Evolutionary conservation across 2,113 vertebrate species (phyloP).

Genomic region (Sardina pilchardus): DNA sequence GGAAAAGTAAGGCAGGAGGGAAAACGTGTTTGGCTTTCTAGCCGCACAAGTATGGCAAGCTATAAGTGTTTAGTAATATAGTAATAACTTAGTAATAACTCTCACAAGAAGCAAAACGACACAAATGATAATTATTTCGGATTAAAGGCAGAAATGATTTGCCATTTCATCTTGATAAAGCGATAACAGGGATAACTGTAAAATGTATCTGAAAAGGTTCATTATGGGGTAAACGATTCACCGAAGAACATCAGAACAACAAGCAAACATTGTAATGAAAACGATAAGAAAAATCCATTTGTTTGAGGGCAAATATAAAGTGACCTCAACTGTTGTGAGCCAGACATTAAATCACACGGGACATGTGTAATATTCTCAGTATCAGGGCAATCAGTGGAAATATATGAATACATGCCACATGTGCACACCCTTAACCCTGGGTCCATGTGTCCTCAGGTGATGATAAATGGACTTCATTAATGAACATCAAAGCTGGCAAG

Average conservation of each 20-base stretch:
- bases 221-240: no score
- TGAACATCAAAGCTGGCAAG: constrained; percentile 20
- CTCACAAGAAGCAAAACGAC: neutral
- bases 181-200: neutral
- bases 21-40: neutral
- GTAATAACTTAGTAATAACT: no score
- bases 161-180: neutral
- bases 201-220: neutral
- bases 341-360: neutral
- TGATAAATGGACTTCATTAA: constrained; percentile 46
- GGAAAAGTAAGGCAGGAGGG: neutral
- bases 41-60: neutral
- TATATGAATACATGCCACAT: neutral
- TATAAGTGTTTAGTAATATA: neutral
- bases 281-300: neutral
- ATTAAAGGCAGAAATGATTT: neutral
- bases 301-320: neutral
- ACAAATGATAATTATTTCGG: neutral
- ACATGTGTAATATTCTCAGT: neutral
- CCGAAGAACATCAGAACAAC: no score
- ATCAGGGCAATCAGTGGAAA: neutral
- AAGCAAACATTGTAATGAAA: no score
- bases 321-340: neutral
- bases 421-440: neutral
- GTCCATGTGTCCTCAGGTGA: neutral